Conservation (phyloP, 2,888 invertebrate genomes). For the Hirtodrosophila confusa region DNA sequence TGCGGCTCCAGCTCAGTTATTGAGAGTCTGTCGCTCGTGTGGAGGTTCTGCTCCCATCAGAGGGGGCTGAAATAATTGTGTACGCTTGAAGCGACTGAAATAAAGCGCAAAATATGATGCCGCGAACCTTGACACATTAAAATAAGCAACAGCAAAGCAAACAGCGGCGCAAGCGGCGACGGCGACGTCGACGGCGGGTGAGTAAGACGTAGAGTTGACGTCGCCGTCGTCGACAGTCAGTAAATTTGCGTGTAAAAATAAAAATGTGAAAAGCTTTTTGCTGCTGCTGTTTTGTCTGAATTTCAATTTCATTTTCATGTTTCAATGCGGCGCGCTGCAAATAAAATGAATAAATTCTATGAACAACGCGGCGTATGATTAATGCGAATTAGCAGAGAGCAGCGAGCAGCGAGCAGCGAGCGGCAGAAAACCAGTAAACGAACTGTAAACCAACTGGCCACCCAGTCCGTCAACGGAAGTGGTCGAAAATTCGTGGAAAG, state of each 20-base stretch:
- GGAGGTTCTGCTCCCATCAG: constrained; percentile 14
- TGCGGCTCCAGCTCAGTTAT: background rate
- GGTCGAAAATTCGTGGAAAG: constrained; percentile 70
- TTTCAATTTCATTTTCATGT: constrained; percentile 62
- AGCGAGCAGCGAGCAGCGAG: constrained; percentile 13
- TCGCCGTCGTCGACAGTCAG: constrained; percentile 43
- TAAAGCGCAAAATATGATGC: constrained; percentile 79
- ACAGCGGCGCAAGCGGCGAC: constrained; percentile 32
- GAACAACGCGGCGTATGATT: constrained; percentile 76
- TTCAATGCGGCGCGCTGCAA: constrained; percentile 50
- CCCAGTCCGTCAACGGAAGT: constrained; percentile 52
- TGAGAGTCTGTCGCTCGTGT: background rate
- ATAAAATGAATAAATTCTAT: constrained; percentile 65
- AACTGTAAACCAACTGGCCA: constrained; percentile 56
- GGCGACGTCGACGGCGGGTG: constrained; percentile 29
- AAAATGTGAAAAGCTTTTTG: constrained; percentile 66
- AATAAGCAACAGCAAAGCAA: constrained; percentile 66
- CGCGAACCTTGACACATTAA: constrained; percentile 82
- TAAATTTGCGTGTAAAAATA: constrained; percentile 71
- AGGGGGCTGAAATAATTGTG: constrained; percentile 34
- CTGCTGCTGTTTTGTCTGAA: constrained; percentile 50
- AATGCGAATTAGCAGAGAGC: constrained; percentile 69
- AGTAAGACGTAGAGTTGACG: constrained; percentile 59
- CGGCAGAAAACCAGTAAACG: constrained; percentile 21
- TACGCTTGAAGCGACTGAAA: constrained; percentile 65